A percentile compares a stretch with the other conserved stretches of the same genome.
Evolutionary conservation across 2,888 invertebrate species (phyloP).

Genomic region (Tetranychus piercei): DNA sequence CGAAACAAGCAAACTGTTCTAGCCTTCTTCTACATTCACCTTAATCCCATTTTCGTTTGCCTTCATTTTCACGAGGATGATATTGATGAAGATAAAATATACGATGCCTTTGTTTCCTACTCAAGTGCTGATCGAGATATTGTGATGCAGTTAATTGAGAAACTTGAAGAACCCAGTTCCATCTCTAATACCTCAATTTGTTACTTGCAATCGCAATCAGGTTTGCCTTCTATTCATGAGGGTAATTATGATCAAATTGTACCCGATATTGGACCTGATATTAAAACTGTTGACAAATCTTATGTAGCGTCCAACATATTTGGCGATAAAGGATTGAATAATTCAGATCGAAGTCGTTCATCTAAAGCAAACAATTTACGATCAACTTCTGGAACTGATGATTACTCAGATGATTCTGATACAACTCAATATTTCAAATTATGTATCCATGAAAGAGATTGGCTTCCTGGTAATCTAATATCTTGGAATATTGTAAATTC

Average conservation of each 20-base stretch:
- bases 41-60: constrained; percentile 27
- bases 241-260: constrained; percentile 19
- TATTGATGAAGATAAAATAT: constrained; percentile 28
- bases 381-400: constrained; percentile 2
- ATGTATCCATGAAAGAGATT: constrained; percentile 29
- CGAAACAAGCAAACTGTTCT: constrained; percentile 27
- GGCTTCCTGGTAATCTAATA: constrained; percentile 28
- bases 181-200: constrained; percentile 14
- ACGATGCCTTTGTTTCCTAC: constrained; percentile 28
- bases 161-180: constrained; percentile 24
- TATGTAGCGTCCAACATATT: background rate
- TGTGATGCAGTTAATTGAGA: constrained; percentile 25
- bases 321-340: background rate
- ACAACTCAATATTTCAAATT: constrained; percentile 23
- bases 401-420: background rate
- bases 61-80: constrained; percentile 27
- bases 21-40: constrained; percentile 28
- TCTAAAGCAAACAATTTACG: constrained; percentile 2
- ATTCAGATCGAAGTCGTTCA: background rate
- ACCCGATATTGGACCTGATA: constrained; percentile 15
- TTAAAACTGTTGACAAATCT: background rate
- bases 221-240: constrained; percentile 19
- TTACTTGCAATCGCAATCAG: constrained; percentile 17
- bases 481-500: constrained; percentile 29
- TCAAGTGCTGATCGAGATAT: constrained; percentile 27